A percentile compares a stretch with the other conserved stretches of the same genome.
These are phyloP conservation scores for Lasioglossum calceatum DNA, from an alignment of 2,888 invertebrate species.

Conservation along the genomic window DNA sequence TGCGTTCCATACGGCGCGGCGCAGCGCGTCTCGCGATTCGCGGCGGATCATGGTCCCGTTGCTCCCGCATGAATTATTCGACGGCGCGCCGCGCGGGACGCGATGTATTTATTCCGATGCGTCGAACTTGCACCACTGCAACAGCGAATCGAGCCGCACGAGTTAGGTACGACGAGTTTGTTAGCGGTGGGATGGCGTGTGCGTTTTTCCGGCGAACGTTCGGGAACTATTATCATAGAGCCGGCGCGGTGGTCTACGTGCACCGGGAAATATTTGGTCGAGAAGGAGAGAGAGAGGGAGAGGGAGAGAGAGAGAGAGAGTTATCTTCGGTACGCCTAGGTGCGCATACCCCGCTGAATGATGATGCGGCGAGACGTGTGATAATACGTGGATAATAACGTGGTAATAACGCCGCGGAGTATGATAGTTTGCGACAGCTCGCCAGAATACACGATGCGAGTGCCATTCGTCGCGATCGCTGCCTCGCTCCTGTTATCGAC, in stretches of 20 bases:
- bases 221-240: conserved; percentile 2
- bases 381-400: conserved; percentile 13
- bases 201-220: background rate
- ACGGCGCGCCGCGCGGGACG: background rate
- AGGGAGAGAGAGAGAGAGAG: background rate
- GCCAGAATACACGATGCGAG: background rate
- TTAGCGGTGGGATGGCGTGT: background rate
- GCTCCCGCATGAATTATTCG: conserved; percentile 10
- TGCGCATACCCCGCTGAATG: conserved; percentile 23
- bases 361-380: conserved; percentile 30
- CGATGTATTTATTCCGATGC: background rate
- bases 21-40: background rate
- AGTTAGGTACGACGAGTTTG: background rate
- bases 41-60: conserved; percentile 4
- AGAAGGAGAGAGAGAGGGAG: background rate
- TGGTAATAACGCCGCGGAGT: background rate
- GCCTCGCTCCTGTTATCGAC: background rate
- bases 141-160: background rate
- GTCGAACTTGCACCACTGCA: background rate
- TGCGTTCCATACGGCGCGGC: background rate
- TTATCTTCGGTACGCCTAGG: background rate
- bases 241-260: background rate
- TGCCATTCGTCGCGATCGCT: background rate
- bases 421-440: background rate
- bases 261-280: background rate